Evolutionary conservation across 2,797 vertebrate genomes (phyloP).

Genomic region (Rhynchonycteris naso): DNA sequence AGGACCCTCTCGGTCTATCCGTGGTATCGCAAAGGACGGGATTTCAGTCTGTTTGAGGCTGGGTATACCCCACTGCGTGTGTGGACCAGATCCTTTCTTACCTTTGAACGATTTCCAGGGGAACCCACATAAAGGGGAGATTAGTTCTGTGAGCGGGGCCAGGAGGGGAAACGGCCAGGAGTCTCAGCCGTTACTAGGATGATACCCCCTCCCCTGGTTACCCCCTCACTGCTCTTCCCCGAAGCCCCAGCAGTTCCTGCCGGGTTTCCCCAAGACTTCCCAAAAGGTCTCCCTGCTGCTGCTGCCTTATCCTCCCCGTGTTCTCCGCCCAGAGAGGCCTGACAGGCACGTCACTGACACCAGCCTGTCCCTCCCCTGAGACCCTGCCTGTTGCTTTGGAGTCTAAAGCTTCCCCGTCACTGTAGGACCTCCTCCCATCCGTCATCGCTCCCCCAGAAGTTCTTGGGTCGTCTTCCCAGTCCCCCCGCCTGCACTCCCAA

Average conservation of each 20-base stretch:
- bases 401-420: not conserved
- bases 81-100: not conserved
- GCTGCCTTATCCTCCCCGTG: no score
- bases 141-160: no score
- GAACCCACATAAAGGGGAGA: not conserved
- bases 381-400: fast-evolving
- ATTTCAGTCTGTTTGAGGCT: not conserved
- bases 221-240: not conserved
- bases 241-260: fast-evolving
- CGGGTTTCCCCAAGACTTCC: fast-evolving
- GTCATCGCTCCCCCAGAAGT: no score
- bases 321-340: not conserved
- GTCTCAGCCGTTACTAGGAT: not conserved
- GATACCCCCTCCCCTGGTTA: not conserved
- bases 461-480: not conserved
- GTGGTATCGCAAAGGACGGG: not conserved
- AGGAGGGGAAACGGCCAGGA: no score
- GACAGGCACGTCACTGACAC: fast-evolving
- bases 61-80: no score
- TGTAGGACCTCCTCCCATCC: fast-evolving
- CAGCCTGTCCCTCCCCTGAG: not conserved
- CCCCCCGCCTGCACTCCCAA: no score
- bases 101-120: not conserved
- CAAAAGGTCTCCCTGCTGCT: not conserved
- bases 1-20: not conserved